Evolutionary conservation across 2,113 vertebrate species (phyloP), one percentile per base, ranked within the genome.

Genomic region (Lasiurus cinereus): DNA sequence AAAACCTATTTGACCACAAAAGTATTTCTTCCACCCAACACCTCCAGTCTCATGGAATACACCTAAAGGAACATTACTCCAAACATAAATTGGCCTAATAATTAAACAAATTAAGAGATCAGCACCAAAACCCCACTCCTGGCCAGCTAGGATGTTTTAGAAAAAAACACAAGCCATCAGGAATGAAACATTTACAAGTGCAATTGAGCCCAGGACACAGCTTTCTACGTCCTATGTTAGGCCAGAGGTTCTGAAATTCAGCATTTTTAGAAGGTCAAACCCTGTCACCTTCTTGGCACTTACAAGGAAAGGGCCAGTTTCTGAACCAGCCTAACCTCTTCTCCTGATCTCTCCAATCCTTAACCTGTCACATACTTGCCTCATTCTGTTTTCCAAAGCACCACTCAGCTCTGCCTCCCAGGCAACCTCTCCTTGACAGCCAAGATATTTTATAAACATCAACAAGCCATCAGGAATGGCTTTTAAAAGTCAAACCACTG

Each of bases 391-490:
- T 52, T 62, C 77, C 84, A 91, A 91, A 31, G 43, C 5, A 76
- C 59, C 56, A 62, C 29, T 72, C 16, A n/a, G 24, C 66, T 93
- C 46, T 39, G 16, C 24, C 31, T 84, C 76, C 59, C 4, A 36
- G 43, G 31, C n/a, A 90, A 56, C 54, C 31, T 66, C 21, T 59
- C 31, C 33, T 59, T 8, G 31, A 39, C 48, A 76, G 39, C 62
- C 72, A 76, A 87, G 59, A 39, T 59, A 70, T 88, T 92, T 77
- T 66, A 89, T 54, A 85, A 85, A 95, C 64, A 93, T 54, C 80
- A 92, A 69, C 19, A 33, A 80, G 29, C 73, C 48, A 85, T 43
- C 27, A 85, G 46, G 50, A 80, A 86, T 70, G 29, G 90, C 24
- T 69, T 83, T 88, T 90, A 70, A 76, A 67, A 39, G n/a, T 18